Evolutionary conservation across 2,113 vertebrate genomes (phyloP).

Genomic region (Petaurus breviceps): DNA sequence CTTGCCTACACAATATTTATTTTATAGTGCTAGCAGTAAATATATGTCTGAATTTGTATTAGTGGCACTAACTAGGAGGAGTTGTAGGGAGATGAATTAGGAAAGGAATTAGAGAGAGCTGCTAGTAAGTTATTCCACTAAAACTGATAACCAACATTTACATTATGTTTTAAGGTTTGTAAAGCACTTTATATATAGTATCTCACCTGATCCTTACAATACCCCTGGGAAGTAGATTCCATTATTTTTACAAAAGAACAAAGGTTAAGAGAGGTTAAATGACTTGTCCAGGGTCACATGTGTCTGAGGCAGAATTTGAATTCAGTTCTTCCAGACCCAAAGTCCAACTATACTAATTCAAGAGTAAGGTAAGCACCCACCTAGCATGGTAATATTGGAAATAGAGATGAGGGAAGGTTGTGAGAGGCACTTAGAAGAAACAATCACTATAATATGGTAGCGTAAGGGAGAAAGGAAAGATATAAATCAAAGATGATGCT

Average conservation of each 20-base stretch:
- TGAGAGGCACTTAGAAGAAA: neutral
- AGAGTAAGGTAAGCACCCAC: neutral
- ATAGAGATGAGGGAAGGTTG: neutral
- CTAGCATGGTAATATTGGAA: neutral
- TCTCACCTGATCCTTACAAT: neutral
- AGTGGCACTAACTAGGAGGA: neutral
- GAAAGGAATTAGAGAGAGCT: neutral
- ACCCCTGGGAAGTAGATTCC: neutral
- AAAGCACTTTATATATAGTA: neutral
- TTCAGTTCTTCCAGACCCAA: neutral
- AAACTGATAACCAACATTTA: neutral
- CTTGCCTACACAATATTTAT: neutral
- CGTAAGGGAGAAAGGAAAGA: neutral
- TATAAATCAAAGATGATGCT: neutral
- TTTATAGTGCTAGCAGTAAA: neutral
- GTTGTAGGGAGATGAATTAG: neutral
- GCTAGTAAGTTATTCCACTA: neutral
- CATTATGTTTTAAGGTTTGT: neutral
- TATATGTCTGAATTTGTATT: neutral
- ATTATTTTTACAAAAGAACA: neutral
- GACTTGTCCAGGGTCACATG: neutral
- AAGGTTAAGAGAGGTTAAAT: neutral
- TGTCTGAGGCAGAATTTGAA: neutral
- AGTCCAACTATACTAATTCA: neutral
- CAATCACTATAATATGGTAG: neutral